Evolutionary conservation across 2,797 vertebrate species (phyloP), one percentile per base, ranked within the genome.

Genomic region (Protosalanx chinensis): DNA sequence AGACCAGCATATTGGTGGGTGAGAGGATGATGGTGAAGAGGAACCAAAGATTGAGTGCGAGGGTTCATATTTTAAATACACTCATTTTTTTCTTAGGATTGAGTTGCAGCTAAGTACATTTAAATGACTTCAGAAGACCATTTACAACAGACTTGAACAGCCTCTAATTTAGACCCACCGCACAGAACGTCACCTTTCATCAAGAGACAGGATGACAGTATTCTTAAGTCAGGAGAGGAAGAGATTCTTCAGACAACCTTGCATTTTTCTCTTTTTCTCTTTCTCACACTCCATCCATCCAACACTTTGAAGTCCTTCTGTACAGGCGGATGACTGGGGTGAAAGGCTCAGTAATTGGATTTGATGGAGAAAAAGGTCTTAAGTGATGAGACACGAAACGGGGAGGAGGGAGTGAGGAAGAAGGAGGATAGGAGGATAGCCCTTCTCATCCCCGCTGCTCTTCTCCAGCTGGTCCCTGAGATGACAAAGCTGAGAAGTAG

Each of bases 281-380:
- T 16, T 56, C 51, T n/a, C 15, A 56, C 16, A 16, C 15, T 56
- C 58, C 23, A 23, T 60, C 58, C 23, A 20, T 59, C 20, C 23
- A 23, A 29, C 58, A 12, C 58, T 60, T 23, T 60, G 20, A 46
- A 46, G 37, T 29, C 41, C 23, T 15, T 46, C 37, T 4, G 20
- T 65, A 51, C 13, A 49, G 46, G 5, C 3, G 64, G 27, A 3
- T 20, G 30, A 35, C 32, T 27, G 41, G 18, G 41, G 23, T 4
- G 27, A 16, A 8, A 13, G 27, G 46, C 68, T 53, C 32, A 5
- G 5, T 60, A 58, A 71, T 51, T 64, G 33, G 60, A 71, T 71
- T 67, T 51, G 20, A 64, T 15, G 51, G 41, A 73, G 66, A 46
- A 59, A 78, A 64, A 29, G 18, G 58, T 59, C 69, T 76, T 69